Evolutionary conservation across 2,113 vertebrate species (phyloP).

Genomic region (Ceyx cyanopectus): DNA sequence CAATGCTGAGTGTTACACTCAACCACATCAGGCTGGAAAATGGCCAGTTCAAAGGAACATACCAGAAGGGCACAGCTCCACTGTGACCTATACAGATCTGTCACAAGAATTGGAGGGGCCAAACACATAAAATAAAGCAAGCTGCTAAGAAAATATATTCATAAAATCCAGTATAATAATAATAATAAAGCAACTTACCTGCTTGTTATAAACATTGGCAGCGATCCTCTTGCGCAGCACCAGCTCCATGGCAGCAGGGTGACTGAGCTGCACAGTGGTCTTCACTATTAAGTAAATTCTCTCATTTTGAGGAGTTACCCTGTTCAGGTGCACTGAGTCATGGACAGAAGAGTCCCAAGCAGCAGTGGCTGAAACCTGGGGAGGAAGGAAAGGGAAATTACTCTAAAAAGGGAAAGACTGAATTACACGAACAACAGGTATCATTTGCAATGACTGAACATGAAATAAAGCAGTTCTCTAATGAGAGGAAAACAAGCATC

Average conservation of each 20-base stretch:
- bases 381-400: background rate
- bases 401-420: background rate
- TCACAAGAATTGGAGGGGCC: background rate
- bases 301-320: conserved; percentile 90
- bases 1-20: background rate
- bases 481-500: background rate
- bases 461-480: background rate
- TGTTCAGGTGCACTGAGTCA: conserved; percentile 93
- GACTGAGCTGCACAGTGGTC: conserved; percentile 94
- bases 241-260: conserved; percentile 94
- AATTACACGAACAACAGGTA: background rate
- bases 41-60: background rate
- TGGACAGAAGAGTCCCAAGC: conserved; percentile 98
- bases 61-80: background rate
- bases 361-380: conserved; percentile 89
- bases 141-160: background rate
- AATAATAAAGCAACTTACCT: conserved; percentile 76
- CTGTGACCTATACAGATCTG: background rate
- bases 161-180: background rate
- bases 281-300: conserved; percentile 96
- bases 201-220: conserved; percentile 97
- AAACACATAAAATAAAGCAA: background rate
- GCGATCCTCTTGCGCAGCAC: conserved; percentile 95
- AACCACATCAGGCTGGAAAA: background rate
- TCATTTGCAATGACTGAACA: background rate